A percentile compares a stretch with the other conserved stretches of the same genome.
Evolutionary conservation across 2,888 invertebrate genomes (phyloP).

Genomic region (Ceriagrion tenellum): DNA sequence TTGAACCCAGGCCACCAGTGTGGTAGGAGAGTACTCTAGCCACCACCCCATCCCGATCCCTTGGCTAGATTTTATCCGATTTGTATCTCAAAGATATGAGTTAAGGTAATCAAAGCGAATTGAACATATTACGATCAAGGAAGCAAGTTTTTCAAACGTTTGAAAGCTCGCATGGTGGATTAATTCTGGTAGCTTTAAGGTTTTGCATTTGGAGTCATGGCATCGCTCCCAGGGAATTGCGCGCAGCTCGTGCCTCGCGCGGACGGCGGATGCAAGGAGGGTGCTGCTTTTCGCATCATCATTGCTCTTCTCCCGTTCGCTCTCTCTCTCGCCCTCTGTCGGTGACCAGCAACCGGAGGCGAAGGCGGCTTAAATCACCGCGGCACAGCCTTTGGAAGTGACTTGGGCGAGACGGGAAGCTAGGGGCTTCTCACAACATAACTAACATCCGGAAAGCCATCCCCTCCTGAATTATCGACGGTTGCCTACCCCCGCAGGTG

Average conservation of each 20-base stretch:
- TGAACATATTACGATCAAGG: no score
- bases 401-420: neutral
- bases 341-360: neutral
- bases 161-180: no score
- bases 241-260: neutral
- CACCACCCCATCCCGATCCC: no score
- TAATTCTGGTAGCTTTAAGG: no score
- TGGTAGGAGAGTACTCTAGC: no score
- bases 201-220: neutral
- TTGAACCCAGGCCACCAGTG: no score
- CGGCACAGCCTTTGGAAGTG: neutral
- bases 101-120: no score
- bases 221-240: neutral
- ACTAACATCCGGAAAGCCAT: neutral
- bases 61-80: no score
- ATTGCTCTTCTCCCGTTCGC: neutral
- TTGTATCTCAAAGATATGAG: no score
- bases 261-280: neutral
- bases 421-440: neutral
- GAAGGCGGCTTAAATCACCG: neutral
- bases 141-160: no score
- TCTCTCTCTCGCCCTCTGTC: neutral
- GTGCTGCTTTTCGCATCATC: no score
- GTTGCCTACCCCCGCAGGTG: neutral
- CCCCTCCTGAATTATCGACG: slow-evolving; percentile 15